Conservation (phyloP, 2,113 vertebrate genomes). For the Xenopus laevis region DNA sequence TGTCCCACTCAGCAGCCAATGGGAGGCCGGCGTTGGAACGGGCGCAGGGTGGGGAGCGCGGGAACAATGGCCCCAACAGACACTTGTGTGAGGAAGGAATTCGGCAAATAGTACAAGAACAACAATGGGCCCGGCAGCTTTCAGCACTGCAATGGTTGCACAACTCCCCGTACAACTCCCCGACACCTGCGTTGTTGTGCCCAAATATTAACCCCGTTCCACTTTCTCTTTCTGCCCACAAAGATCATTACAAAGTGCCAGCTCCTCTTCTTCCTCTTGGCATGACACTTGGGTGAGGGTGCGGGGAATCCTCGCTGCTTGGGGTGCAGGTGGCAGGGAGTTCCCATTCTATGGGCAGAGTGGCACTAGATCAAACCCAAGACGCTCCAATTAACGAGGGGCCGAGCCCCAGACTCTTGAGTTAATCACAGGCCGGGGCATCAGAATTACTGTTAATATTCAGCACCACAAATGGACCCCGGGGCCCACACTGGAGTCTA, state of each 20-base stretch:
- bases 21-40: slow-evolving; percentile 43
- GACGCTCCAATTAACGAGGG: slow-evolving; percentile 71
- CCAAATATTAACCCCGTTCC: too few species aligned
- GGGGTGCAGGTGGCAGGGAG: slow-evolving; percentile 68
- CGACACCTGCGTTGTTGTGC: too few species aligned
- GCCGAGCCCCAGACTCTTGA: slow-evolving; percentile 64
- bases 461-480: slow-evolving; percentile 64
- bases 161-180: too few species aligned
- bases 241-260: too few species aligned
- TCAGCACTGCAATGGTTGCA: too few species aligned
- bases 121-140: neutral
- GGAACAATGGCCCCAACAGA: neutral
- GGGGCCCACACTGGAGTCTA: slow-evolving; percentile 19
- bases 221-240: too few species aligned
- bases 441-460: slow-evolving; percentile 77
- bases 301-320: slow-evolving; percentile 50
- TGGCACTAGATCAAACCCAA: slow-evolving; percentile 69
- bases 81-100: neutral
- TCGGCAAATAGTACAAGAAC: neutral
- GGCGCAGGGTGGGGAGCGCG: neutral
- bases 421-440: slow-evolving; percentile 64
- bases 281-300: too few species aligned
- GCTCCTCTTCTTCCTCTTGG: too few species aligned
- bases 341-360: slow-evolving; percentile 60
- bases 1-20: slow-evolving; percentile 65